Conservation (phyloP, 2,888 invertebrate genomes). For the Sympetrum striolatum region DNA sequence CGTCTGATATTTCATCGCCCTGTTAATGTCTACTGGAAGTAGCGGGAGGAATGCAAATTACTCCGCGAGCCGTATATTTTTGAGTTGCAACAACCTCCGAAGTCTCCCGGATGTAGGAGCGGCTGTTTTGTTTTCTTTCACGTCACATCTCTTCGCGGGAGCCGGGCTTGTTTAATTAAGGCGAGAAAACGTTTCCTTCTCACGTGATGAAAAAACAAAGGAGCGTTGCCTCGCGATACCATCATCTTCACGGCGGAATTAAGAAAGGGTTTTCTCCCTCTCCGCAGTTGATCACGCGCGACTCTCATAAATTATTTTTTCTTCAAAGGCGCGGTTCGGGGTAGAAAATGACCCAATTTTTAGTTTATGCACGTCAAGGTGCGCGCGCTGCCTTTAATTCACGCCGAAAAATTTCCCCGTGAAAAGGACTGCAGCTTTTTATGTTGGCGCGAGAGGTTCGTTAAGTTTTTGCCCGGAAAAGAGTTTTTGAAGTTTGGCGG, state of each 20-base stretch:
- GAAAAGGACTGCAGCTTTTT: no score
- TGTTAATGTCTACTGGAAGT: not conserved
- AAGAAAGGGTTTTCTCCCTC: not conserved
- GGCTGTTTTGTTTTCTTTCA: not conserved
- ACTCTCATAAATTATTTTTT: not conserved
- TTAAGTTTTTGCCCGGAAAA: no score
- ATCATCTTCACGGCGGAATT: not conserved
- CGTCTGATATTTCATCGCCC: not conserved
- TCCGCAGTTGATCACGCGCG: not conserved
- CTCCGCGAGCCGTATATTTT: not conserved
- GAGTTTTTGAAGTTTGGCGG: no score
- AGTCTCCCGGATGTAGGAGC: not conserved
- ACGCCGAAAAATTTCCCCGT: not conserved
- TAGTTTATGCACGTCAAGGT: not conserved
- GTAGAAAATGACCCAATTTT: not conserved
- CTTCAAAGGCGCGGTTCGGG: not conserved
- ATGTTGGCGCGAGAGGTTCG: no score
- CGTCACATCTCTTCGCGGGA: not conserved
- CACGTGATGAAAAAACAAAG: not conserved
- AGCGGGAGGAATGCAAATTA: not conserved
- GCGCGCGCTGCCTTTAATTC: not conserved
- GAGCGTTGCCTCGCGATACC: not conserved
- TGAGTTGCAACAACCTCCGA: not conserved
- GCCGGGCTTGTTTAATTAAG: not conserved
- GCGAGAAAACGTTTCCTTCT: not conserved